A percentile compares a stretch with the other conserved stretches of the same genome.
Conservation (phyloP, 2,888 invertebrate genomes). For the Lasioglossum calceatum region DNA sequence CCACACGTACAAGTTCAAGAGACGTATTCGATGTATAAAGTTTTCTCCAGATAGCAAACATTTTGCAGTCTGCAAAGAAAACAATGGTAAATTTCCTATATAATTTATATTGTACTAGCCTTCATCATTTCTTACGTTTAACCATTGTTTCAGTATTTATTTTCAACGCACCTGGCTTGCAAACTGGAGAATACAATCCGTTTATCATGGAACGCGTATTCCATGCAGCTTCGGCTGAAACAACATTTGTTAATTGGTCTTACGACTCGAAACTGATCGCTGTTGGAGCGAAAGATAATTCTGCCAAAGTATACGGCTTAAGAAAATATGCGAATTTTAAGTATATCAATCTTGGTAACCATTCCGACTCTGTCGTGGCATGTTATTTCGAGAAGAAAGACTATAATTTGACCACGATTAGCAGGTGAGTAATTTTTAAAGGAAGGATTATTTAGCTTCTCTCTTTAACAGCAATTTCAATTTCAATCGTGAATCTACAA, state of each 20-base stretch:
- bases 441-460: too few species aligned
- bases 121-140: not conserved
- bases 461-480: not conserved
- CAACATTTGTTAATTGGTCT: conserved; percentile 96
- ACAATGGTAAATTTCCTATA: conserved; percentile 87
- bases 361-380: conserved; percentile 93
- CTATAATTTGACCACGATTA: conserved; percentile 93
- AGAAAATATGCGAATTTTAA: conserved; percentile 90
- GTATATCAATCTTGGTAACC: conserved; percentile 92
- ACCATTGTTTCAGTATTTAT: conserved; percentile 88
- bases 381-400: conserved; percentile 95
- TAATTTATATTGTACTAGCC: not conserved
- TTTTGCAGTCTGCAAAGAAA: conserved; percentile 95
- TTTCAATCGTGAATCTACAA: not conserved
- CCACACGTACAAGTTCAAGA: conserved; percentile 93
- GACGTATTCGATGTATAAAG: conserved; percentile 90
- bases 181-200: conserved; percentile 93
- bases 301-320: conserved; percentile 93
- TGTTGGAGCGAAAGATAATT: conserved; percentile 96
- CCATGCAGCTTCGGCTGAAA: conserved; percentile 92
- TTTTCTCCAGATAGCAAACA: conserved; percentile 98
- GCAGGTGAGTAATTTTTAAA: conserved; percentile 80
- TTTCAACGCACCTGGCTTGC: conserved; percentile 93
- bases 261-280: conserved; percentile 94
- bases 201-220: conserved; percentile 94